Base-by-base conservation (phyloP, 1,140 invertebrate genomes). In the Himalopsyche phryganea region DNA sequence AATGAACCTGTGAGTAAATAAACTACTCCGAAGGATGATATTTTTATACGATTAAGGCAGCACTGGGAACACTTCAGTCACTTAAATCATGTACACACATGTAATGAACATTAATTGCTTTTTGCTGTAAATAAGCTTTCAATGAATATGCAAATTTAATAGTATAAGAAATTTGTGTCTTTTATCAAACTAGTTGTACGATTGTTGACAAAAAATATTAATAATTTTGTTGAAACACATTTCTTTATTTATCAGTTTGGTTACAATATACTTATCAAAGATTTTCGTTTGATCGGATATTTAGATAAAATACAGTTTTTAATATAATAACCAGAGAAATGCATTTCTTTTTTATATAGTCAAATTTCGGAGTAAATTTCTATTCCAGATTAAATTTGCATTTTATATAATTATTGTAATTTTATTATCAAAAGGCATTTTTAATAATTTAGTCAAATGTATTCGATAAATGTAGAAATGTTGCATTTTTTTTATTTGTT, bases 361-460 rank as follows among this genome's bases (percentile, higher is more conserved):
- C 41, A 55, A 55, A 38, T 55, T 46, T 33, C 42, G 42, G 44
- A 28, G 44, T 38, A 28, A 17, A 23, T 40, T 47, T 47, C 32
- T 47, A 55, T 55, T 55, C 44, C 52, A 55, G 42, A 47, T 55
- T 55, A 48, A 51, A 47, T 47, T 47, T 20, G 52, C 52, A 38
- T 47, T 53, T 47, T 55, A 15, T 47, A 42, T 46, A 47, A 47
- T 44, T 40, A 40, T 40, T 11, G 36, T 55, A 28, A 46, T 55
- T 53, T 53, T 41, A 23, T 44, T 33, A 14, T 40, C 33, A 49
- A 56, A 56, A 49, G 35, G 46, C 54, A 56, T 56, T 56, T 56
- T 56, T 49, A 56, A 49, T 14, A 56, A 45, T 55, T 63, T 63
- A 63, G 61, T 63, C 51, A 63, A 63, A 59, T 63, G 36, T 63